Evolutionary conservation across 2,797 vertebrate genomes (phyloP).

Genomic region (Falco peregrinus): DNA sequence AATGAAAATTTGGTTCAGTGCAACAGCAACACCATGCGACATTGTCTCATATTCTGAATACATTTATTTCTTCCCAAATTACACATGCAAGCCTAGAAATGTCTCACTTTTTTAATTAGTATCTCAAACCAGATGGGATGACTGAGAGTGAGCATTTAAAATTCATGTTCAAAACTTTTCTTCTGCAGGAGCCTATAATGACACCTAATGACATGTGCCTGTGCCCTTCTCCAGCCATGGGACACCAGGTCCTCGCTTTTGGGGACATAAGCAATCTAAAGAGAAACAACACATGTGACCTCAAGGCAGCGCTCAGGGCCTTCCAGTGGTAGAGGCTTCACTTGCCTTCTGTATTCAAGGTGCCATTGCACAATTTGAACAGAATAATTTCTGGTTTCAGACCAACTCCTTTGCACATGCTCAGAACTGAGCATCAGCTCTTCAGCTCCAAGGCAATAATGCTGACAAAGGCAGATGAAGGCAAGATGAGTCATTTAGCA

Average conservation of each 20-base stretch:
- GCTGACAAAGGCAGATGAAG: background rate
- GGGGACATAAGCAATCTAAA: background rate
- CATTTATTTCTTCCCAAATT: background rate
- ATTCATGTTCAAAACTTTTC: background rate
- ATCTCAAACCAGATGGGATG: constrained; percentile 50
- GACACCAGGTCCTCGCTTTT: background rate
- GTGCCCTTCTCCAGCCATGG: accelerated
- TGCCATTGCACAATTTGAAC: too few relatives aligned
- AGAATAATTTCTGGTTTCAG: background rate
- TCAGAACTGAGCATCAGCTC: background rate
- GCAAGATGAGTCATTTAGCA: background rate
- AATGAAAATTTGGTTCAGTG: background rate
- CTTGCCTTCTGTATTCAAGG: background rate
- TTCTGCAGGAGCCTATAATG: background rate
- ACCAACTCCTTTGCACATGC: background rate
- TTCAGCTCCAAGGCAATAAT: background rate
- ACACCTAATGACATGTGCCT: accelerated
- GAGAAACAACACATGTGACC: background rate
- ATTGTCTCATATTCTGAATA: background rate
- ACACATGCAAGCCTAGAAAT: background rate
- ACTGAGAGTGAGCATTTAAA: constrained; percentile 25
- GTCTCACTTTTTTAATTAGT: constrained; percentile 49
- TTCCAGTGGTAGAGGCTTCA: background rate
- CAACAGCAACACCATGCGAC: constrained; percentile 49
- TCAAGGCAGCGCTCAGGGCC: background rate